Base-by-base conservation (phyloP, 1,140 invertebrate genomes). In the Drosophila takahashii region DNA sequence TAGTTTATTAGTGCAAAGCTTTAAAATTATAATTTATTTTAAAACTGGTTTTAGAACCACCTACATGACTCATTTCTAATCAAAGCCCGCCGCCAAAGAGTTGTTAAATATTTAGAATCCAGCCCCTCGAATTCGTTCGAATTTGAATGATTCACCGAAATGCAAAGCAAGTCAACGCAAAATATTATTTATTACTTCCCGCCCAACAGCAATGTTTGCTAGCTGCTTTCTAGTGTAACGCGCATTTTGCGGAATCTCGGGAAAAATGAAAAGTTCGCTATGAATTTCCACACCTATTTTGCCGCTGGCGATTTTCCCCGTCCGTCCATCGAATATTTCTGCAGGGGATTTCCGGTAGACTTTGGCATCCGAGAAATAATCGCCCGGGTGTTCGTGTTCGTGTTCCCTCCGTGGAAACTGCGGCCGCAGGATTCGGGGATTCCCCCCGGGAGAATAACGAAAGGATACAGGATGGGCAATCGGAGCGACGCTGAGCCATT, bases 291-390 rank as follows among this genome's bases (percentile, higher is more conserved):
- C 64, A 70, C 66, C 66, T 70, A 70, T 69, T 70, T 70, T 15
- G 34, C 66, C 64, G 50, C 64, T 69, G 66, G 66, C 42, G 50
- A 53, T 70, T 70, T 67, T 69, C 34, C 34, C 29, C 50, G 64
- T 34, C n/a, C 62, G 37, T 16, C 48, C 61, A 26, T 39, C 44
- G 61, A 16, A 18, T 11, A 44, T 26, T 56, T 56, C 22, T 29
- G 52, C 32, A 32, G 41, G 18, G 41, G 50, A 69, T 39, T 32
- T 70, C 66, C 66, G 64, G 22, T 29, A 42, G 66, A 45, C 42
- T 47, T 13, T 29, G 64, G 27, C 36, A 64, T 27, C 13, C 61
- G 10, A 67, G 11, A 39, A 45, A 56, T 70, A 70, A 70, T 70
- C 64, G 50, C 48, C 34, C 34, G 64, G 64, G 50, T 70, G 66